phyloP scores from a whole-genome alignment of 37 sponge, comb jelly and placozoan genomes.

The Beroe ovata region DNA sequence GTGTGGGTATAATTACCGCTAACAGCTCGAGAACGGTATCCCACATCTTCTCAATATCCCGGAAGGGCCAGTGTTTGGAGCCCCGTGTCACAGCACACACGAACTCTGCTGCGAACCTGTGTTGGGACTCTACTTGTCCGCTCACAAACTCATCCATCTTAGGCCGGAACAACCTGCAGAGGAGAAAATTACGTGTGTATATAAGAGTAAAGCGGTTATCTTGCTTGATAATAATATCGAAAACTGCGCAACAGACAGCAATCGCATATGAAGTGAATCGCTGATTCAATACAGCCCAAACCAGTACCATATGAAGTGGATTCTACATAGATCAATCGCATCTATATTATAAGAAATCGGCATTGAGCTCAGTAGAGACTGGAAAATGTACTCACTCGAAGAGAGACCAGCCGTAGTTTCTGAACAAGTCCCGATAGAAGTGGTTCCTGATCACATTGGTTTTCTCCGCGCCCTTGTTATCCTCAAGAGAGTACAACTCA shows the following conservation, averaged over 20 bases:
- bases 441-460: constrained; percentile 1
- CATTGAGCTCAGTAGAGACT: too few species aligned
- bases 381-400: constrained; percentile 48
- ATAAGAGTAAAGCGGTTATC: too few species aligned
- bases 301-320: too few species aligned
- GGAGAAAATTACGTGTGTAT: too few species aligned
- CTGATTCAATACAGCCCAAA: too few species aligned
- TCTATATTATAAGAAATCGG: too few species aligned
- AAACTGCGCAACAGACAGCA: too few species aligned
- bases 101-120: constrained; percentile 83
- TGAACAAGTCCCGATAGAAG: constrained; percentile 46
- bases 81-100: constrained; percentile 76
- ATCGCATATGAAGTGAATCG: too few species aligned
- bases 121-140: constrained; percentile 74
- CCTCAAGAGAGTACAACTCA: constrained; percentile 44
- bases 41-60: constrained; percentile 25
- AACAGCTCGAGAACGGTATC: constrained; percentile 1
- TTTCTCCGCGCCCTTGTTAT: constrained; percentile 60
- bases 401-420: constrained; percentile 63
- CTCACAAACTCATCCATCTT: constrained; percentile 62
- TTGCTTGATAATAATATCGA: too few species aligned
- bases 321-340: too few species aligned
- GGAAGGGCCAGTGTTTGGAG: constrained; percentile 80
- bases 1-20: too few species aligned
- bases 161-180: constrained; percentile 46